Conservation (phyloP, 2,113 vertebrate genomes). For the Crotalus tigris region DNA sequence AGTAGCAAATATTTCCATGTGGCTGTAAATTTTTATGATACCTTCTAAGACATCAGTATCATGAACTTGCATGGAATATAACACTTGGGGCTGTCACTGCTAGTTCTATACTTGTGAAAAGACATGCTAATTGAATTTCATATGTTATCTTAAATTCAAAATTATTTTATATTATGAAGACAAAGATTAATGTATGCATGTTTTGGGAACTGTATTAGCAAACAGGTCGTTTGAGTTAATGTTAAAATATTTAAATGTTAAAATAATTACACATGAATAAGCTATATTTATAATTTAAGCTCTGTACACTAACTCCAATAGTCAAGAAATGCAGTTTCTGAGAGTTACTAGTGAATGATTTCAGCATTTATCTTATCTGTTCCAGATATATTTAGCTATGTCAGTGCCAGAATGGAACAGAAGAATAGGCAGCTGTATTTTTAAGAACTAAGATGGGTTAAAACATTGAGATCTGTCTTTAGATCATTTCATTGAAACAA, state of each 20-base stretch:
- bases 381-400: neutral
- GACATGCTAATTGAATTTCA: neutral
- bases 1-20: neutral
- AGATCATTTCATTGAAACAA: neutral
- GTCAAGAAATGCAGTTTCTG: neutral
- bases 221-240: neutral
- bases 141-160: neutral
- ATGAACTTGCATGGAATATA: neutral
- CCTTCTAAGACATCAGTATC: neutral
- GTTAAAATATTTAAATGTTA: neutral
- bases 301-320: neutral
- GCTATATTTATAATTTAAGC: neutral
- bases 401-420: neutral
- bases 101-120: neutral
- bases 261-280: neutral
- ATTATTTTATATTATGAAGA: neutral
- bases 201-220: neutral
- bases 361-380: neutral
- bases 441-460: neutral
- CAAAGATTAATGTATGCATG: neutral
- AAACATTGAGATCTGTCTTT: neutral
- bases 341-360: neutral
- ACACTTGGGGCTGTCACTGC: neutral
- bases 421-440: neutral
- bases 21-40: neutral